These are phyloP conservation scores for Uloborus diversus DNA, from an alignment of 1,140 invertebrate species.

Conservation along the genomic window DNA sequence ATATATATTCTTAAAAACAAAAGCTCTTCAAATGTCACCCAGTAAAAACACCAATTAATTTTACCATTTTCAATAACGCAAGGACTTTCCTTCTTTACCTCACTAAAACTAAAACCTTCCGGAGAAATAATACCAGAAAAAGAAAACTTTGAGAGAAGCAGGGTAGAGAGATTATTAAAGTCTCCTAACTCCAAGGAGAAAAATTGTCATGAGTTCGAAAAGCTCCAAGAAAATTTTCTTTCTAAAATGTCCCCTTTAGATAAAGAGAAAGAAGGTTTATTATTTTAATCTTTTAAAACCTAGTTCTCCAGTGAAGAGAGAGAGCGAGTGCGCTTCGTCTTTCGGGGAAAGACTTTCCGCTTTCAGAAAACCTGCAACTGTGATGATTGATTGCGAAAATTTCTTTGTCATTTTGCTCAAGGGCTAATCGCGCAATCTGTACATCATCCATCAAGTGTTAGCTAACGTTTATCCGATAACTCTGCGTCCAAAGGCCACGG, in stretches of 20 bases:
- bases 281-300: conserved; percentile 41
- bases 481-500: not conserved
- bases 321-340: not conserved
- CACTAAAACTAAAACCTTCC: too few species aligned
- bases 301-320: not conserved
- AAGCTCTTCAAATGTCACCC: too few species aligned
- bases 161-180: conserved; percentile 42
- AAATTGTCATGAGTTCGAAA: conserved; percentile 18
- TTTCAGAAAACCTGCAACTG: conserved; percentile 6
- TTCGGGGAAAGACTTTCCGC: not conserved
- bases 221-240: not conserved
- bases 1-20: too few species aligned
- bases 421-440: conserved; percentile 50
- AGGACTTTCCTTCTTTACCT: too few species aligned
- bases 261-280: conserved; percentile 4
- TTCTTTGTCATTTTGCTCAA: conserved; percentile 36
- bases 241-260: not conserved
- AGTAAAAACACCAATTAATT: too few species aligned
- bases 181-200: not conserved
- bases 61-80: too few species aligned
- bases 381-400: conserved; percentile 43
- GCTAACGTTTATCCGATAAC: conserved; percentile 43
- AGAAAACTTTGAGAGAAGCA: too few species aligned
- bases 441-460: conserved; percentile 43
- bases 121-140: too few species aligned